Evolutionary conservation across 2,113 vertebrate species (phyloP).

Genomic region (Aythya baeri): DNA sequence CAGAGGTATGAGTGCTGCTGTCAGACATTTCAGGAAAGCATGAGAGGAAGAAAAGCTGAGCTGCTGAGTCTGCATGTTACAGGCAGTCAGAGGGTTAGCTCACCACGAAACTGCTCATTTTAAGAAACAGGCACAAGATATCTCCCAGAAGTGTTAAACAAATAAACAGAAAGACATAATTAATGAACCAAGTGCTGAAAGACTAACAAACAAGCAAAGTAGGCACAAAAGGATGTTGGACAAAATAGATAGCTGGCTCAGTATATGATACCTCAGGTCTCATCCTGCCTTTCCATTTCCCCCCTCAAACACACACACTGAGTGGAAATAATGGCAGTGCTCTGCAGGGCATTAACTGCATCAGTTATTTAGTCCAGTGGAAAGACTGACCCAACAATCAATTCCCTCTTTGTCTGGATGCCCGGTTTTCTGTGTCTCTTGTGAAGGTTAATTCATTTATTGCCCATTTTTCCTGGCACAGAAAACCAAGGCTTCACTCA

Average conservation of each 20-base stretch:
- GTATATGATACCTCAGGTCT: neutral
- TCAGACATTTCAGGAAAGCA: neutral
- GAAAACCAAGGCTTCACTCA: neutral
- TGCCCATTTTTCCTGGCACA: neutral
- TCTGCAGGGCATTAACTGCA: neutral
- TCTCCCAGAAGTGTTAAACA: neutral
- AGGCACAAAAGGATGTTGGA: neutral
- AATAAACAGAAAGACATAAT: neutral
- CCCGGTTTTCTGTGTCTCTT: neutral
- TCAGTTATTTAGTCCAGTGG: neutral
- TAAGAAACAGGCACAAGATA: neutral
- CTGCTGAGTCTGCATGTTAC: constrained; percentile 10
- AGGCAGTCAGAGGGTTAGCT: neutral
- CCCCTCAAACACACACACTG: neutral
- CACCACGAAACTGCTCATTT: neutral
- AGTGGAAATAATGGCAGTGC: neutral
- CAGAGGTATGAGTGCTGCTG: neutral
- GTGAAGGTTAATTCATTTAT: neutral
- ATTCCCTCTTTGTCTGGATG: neutral
- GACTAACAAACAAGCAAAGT: neutral
- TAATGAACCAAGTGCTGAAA: neutral
- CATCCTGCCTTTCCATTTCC: neutral
- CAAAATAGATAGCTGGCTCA: neutral
- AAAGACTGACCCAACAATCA: neutral
- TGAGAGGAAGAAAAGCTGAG: constrained; percentile 7